Percentiles rank a stretch among this genome's conserved stretches.
Conservation (phyloP, 2,113 vertebrate species). For the Girardinichthys multiradiatus region DNA sequence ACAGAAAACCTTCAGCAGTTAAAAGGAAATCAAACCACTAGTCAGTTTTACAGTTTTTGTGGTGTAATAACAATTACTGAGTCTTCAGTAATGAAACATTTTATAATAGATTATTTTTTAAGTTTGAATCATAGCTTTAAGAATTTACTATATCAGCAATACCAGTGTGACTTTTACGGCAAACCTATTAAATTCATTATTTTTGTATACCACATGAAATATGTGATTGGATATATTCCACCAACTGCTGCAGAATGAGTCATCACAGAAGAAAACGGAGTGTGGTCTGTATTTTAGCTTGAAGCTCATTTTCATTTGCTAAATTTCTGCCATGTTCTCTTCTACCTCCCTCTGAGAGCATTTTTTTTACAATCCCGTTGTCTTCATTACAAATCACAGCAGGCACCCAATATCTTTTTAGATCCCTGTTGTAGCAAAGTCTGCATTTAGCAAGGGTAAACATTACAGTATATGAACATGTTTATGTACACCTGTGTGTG, state of each 20-base stretch:
- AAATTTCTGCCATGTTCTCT: constrained; percentile 4
- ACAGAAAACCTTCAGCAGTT: neutral
- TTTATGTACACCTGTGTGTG: constrained; percentile 22
- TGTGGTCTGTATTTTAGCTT: neutral
- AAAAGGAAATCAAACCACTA: neutral
- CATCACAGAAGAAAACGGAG: neutral
- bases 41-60: neutral
- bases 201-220: neutral
- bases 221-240: neutral
- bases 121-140: neutral
- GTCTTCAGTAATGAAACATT: neutral
- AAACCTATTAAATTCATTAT: neutral
- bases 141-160: neutral
- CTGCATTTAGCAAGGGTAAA: constrained; percentile 19
- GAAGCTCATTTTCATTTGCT: constrained; percentile 13
- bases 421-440: constrained; percentile 27
- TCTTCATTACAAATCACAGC: constrained; percentile 44
- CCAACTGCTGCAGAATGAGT: neutral
- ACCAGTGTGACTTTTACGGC: neutral
- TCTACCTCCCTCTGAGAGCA: constrained; percentile 3
- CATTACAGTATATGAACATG: neutral
- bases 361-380: constrained; percentile 23
- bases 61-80: neutral
- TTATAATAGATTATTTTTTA: neutral
- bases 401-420: constrained; percentile 28